phyloP scores from a whole-genome alignment of 1,140 invertebrate species.

The Brachionus rotundiformis region DNA sequence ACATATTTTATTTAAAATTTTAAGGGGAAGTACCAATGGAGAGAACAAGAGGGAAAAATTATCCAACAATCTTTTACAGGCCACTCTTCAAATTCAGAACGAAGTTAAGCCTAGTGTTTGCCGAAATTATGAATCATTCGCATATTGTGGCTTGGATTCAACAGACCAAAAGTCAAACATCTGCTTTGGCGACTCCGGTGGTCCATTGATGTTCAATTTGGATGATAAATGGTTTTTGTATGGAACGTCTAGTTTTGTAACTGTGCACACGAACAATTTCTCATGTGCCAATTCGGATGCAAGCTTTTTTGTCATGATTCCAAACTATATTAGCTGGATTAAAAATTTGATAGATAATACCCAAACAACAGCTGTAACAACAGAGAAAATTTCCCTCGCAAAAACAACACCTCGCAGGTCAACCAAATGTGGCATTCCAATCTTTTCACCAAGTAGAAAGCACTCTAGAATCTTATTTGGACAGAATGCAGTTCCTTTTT shows the following conservation, averaged over 20 bases:
- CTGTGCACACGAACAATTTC: not conserved
- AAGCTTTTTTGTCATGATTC: constrained; percentile 21
- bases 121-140: constrained; percentile 3
- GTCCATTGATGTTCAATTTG: not conserved
- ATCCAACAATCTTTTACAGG: not conserved
- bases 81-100: constrained; percentile 1
- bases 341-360: not conserved
- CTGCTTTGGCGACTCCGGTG: constrained; percentile 6
- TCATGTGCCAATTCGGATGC: not conserved
- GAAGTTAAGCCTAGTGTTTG: not conserved
- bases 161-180: constrained; percentile 5
- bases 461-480: not conserved
- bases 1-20: not conserved
- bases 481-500: not conserved
- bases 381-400: not conserved
- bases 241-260: not conserved
- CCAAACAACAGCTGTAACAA: not conserved
- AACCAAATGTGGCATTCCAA: not conserved
- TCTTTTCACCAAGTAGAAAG: not conserved
- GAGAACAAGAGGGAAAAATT: not conserved
- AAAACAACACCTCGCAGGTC: not conserved
- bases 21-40: constrained; percentile 31
- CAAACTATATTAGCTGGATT: constrained; percentile 9
- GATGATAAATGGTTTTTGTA: constrained; percentile 34
- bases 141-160: not conserved